Evolutionary conservation across 2,797 vertebrate species (phyloP), one percentile per base, ranked within the genome.

Genomic region (Acipenser transmontanus): DNA sequence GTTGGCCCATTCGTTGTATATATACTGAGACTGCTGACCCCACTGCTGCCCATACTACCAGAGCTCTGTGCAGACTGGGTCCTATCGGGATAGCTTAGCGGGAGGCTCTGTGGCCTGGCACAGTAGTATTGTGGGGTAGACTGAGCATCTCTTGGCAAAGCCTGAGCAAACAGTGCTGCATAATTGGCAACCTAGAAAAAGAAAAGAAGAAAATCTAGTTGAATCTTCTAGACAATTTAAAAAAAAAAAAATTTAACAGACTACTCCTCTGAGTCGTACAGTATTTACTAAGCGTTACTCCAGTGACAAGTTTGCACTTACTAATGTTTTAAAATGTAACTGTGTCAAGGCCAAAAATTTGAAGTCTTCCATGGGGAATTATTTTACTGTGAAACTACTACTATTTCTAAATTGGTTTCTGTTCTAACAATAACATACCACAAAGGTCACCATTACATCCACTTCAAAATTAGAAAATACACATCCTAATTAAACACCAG

Each of bases 71-170:
- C 81, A 52, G 74, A 85, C 54, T 78, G 85, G 47, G 78, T 71
- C 14, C 88, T 87, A 59, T 99, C 96, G 0, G 92, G 92, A 72
- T 98, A 96, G 79, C 91, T 88, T 72, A 99, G 8, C 0, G 93
- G 92, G 59, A 99, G 91, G 66, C 91, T 97, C 79, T 98, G 96
- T 1, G 97, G 97, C 68, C 97, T 88, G 65, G 95, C 89, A 64
- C 91, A 97, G 87, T 95, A 98, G 76, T 96, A 97, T 34, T 34
- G 34, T 0, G 97, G 97, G 6, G 96, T 98, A 9, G 97, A 98
- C 76, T 98, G 95, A 69, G 94, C 93, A 61, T 99, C 96, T 63
- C 95, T 85, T 7, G 95, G 96, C 66, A 99, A 86, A 0, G 93
- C 92, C 75, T 99, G 97, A 68, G 95, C 94, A 64, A 98, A 97